Evolutionary conservation across 2,113 vertebrate genomes (phyloP), one percentile per base, ranked within the genome.

Genomic region (Ameiurus melas): DNA sequence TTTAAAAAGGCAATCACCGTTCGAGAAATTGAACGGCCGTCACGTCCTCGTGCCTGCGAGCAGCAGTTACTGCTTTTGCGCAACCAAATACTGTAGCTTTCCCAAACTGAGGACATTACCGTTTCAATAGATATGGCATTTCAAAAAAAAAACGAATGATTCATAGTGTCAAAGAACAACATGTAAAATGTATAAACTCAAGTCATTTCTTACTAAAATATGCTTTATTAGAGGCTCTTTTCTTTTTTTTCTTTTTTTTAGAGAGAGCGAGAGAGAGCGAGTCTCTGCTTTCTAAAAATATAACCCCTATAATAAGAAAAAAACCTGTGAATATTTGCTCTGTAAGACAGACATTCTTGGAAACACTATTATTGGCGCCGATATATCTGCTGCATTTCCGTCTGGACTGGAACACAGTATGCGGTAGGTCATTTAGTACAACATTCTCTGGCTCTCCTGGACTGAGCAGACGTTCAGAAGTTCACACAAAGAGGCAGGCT

Each of bases 381-480:
- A 83, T 83, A 7, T 80, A 58, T 87, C 73, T 81, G 79, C 62
- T 75, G 83, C 25, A 30, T 4, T 36, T 80, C 60, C 53, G 39
- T n/a, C 43, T 20, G 22, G 62, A 68, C 60, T 30, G 58, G 39
- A 51, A 64, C 82, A 33, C 83, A 81, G 36, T 60, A 55, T 85
- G 90, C 73, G 66, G 81, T 82, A 88, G 88, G 87, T 92, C 90
- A 92, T 93, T 92, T 92, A 86, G 90, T 86, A 1, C 73, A 86
- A 91, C 92, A 92, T 88, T 92, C 92, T 92, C 64, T 88, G 88
- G 82, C 86, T 93, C 85, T 86, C 90, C 91, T 89, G 91, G 91
- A 92, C 91, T 70, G 73, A 70, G 5, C 62, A 73, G 82, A 68
- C 70, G 68, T 73, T 75, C n/a, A 75, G n/a, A 64, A 84, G 78